Conservation (phyloP, 2,113 vertebrate species). For the Hippocampus zosterae region DNA sequence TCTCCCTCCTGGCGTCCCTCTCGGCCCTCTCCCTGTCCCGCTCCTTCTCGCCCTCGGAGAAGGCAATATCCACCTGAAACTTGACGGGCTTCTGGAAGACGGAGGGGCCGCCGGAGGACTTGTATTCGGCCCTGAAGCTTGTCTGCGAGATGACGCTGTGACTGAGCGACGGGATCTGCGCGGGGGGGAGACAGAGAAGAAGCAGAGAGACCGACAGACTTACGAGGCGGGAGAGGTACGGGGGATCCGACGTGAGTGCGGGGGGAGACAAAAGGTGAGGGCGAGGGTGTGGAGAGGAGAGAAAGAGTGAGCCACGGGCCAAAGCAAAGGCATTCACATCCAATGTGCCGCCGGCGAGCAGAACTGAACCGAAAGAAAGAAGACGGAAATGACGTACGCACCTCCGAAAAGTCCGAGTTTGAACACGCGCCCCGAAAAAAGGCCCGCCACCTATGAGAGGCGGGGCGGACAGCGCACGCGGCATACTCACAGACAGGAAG, state of each 20-base stretch:
- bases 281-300: constrained; percentile 66
- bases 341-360: constrained; percentile 47
- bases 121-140: constrained; percentile 91
- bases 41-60: constrained; percentile 81
- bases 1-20: constrained; percentile 77
- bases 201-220: constrained; percentile 65
- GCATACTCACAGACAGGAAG: constrained; percentile 85
- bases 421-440: neutral
- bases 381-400: constrained; percentile 42
- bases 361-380: constrained; percentile 39
- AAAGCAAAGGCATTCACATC: constrained; percentile 52
- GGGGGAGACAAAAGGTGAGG: constrained; percentile 65
- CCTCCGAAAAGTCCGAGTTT: constrained; percentile 34
- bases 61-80: constrained; percentile 91
- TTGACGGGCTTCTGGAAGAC: constrained; percentile 95
- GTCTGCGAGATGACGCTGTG: constrained; percentile 92
- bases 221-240: constrained; percentile 60
- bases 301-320: constrained; percentile 63
- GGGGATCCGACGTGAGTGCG: constrained; percentile 55
- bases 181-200: constrained; percentile 54
- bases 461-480: constrained; percentile 14
- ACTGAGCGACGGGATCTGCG: constrained; percentile 89
- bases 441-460: constrained; percentile 18
- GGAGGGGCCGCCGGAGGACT: constrained; percentile 85
- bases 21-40: constrained; percentile 73